Percentiles rank a stretch among this genome's conserved stretches.
Evolutionary conservation across 2,797 vertebrate species (phyloP).

Genomic region (Anas bernieri): DNA sequence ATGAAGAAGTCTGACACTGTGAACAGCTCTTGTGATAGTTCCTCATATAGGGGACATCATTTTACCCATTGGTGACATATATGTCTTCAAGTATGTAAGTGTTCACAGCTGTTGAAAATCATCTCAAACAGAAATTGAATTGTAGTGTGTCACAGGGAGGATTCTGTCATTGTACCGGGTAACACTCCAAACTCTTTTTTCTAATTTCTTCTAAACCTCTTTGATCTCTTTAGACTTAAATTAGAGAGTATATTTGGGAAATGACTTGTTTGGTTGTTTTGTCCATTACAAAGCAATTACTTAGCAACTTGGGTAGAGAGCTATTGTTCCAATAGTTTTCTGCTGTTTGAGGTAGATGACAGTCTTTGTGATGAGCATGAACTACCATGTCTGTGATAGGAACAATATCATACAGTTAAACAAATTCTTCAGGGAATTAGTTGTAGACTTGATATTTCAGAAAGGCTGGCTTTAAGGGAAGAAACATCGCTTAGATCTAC

Average conservation of each 20-base stretch:
- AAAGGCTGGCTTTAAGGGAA: background rate
- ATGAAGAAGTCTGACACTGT: background rate
- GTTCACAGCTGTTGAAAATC: background rate
- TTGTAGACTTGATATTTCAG: background rate
- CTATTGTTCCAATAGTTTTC: background rate
- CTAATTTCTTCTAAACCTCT: background rate
- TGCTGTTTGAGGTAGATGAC: background rate
- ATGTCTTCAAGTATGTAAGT: background rate
- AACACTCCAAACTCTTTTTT: background rate
- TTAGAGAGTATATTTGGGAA: background rate
- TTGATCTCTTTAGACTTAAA: background rate
- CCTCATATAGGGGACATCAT: background rate
- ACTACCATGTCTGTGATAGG: background rate
- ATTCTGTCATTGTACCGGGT: background rate
- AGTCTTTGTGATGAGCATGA: background rate
- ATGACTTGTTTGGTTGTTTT: background rate
- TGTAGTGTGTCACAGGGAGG: background rate
- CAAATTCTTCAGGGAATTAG: background rate
- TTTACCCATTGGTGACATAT: background rate
- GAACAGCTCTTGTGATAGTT: background rate
- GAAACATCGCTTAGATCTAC: background rate
- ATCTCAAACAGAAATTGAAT: background rate
- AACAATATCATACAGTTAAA: background rate
- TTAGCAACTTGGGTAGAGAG: background rate
- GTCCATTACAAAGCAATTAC: background rate